Evolutionary conservation across 1,140 invertebrate genomes (phyloP), one percentile per base, ranked within the genome.

Genomic region (Drosophila busckii): DNA sequence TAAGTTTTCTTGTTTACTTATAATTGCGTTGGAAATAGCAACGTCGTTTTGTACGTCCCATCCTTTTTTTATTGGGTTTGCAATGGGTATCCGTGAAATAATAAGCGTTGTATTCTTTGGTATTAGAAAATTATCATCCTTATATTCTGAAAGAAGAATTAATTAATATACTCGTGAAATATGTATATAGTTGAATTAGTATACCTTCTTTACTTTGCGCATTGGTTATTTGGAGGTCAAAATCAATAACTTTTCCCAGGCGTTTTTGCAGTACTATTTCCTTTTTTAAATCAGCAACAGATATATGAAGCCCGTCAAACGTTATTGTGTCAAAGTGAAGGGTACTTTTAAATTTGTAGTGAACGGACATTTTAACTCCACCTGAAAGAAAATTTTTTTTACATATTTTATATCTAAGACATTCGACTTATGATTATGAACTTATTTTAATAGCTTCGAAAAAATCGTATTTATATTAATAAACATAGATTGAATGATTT

Each of bases 331-430:
- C 96, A 89, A 94, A 98, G 84, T 98, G 95, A 70, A 97, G 90
- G 37, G 95, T 94, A 73, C 96, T 97, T 89, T 98, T 98, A 87
- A 99, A 99, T 89, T 99, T 99, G 89, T 99, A 99, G 89, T 99
- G 97, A 52, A 99, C 95, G 73, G 96, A 98, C 93, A 97, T 97
- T 34, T 63, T 78, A 16, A 26, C 7, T n/a, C n/a, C n/a, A n/a
- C n/a, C n/a, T n/a, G n/a, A n/a, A n/a, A n/a, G n/a, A n/a, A n/a
- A n/a, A n/a, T n/a, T n/a, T n/a, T n/a, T n/a, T n/a, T n/a, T n/a
- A n/a, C n/a, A n/a, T n/a, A n/a, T n/a, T n/a, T n/a, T n/a, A n/a
- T n/a, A n/a, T n/a, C n/a, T n/a, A n/a, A n/a, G n/a, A n/a, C n/a
- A n/a, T n/a, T n/a, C n/a, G n/a, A n/a, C n/a, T n/a, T n/a, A n/a